Evolutionary conservation across 2,797 vertebrate species (phyloP).

Genomic region (Cyprinella venusta): DNA sequence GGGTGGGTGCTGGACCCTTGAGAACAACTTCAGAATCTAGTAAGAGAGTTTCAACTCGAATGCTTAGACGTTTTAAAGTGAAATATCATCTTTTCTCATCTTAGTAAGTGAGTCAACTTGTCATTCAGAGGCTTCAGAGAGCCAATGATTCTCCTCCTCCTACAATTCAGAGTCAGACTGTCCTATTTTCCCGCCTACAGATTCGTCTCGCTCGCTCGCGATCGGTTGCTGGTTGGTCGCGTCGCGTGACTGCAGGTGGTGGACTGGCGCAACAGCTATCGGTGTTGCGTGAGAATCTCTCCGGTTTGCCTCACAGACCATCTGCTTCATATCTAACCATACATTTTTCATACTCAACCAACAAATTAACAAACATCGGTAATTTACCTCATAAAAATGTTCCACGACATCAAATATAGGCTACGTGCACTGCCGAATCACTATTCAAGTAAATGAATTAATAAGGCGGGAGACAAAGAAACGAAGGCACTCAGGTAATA

Average conservation of each 20-base stretch:
- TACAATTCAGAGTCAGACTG: not conserved
- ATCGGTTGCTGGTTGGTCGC: constrained; percentile 40
- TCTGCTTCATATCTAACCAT: constrained; percentile 26
- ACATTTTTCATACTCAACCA: not conserved
- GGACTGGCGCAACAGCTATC: constrained; percentile 66
- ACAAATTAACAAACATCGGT: not conserved
- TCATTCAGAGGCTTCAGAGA: not conserved
- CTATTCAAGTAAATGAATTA: constrained; percentile 36
- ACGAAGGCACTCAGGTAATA: constrained; percentile 19
- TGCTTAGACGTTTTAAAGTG: not conserved
- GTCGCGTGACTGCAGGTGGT: constrained; percentile 50
- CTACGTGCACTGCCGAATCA: not conserved
- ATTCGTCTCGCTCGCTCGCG: constrained; percentile 13
- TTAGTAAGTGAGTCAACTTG: not conserved
- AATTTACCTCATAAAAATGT: not conserved
- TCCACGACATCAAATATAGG: not conserved
- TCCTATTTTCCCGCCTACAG: constrained; percentile 38
- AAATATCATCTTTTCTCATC: not conserved
- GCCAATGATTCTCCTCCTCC: not conserved
- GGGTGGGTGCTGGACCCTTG: no score
- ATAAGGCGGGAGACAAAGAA: constrained; percentile 36
- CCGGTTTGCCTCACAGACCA: constrained; percentile 41
- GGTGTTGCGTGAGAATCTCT: constrained; percentile 75
- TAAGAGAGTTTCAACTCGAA: not conserved
- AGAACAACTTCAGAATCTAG: not conserved